Evolutionary conservation across 2,888 invertebrate species (phyloP), one percentile per base, ranked within the genome.

Genomic region (Muscina levida): DNA sequence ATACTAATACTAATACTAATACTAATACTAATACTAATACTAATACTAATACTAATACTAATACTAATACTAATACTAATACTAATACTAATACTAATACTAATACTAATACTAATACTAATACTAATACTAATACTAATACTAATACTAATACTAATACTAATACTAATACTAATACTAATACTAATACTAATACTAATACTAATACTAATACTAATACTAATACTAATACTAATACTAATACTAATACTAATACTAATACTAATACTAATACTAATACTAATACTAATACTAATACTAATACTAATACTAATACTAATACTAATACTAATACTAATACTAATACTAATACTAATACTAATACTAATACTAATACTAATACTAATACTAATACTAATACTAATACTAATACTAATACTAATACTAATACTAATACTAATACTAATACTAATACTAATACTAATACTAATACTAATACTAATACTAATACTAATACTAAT

Each of bases 1-100:
- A 44, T 44, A 44, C 44, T 44, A 44, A 44, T 44, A 44, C 44
- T 44, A 44, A 44, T 44, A 44, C 44, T 44, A 44, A 44, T 44
- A 44, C 44, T 44, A 44, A 44, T 44, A 44, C 44, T 44, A 44
- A 44, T 44, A 44, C 44, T 44, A 44, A 44, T 44, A 44, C 44
- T 44, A 44, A 44, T 44, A 44, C 44, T 44, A 44, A 44, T 44
- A 44, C 44, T 44, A 44, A 44, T 44, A 44, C 44, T 44, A 44
- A 44, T 44, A 44, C 44, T 44, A 44, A 44, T 44, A 44, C 44
- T 44, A 44, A 44, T 44, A 44, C 44, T 44, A 44, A 44, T 44
- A 44, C 44, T 44, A 44, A 44, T 44, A 44, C 44, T 44, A 44
- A 44, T 44, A 44, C 44, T 44, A 44, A 44, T 44, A 44, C 44